Evolutionary conservation across 2,113 vertebrate genomes (phyloP).

Genomic region (Mus musculus): GRCm39 chr5:41695501-41696000

Average conservation of each 20-base stretch:
- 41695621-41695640: not conserved
- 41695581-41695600: accelerated
- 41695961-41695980: not conserved
- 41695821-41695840: not conserved
- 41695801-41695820: not conserved
- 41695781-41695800: not conserved
- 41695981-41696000: too few species aligned
- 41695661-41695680: accelerated
- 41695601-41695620: not conserved
- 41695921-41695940: not conserved
- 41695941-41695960: not conserved
- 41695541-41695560: not conserved
- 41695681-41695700: not conserved
- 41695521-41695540: not conserved
- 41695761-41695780: not conserved
- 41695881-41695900: not conserved
- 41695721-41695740: not conserved
- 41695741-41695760: not conserved
- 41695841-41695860: too few species aligned
- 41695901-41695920: too few species aligned
- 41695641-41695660: not conserved
- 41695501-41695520: not conserved
- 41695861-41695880: not conserved
- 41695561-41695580: too few species aligned
- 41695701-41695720: not conserved